Base-by-base conservation (phyloP, 2,888 invertebrate species). In the Branchipolynoe longqiensis region DNA sequence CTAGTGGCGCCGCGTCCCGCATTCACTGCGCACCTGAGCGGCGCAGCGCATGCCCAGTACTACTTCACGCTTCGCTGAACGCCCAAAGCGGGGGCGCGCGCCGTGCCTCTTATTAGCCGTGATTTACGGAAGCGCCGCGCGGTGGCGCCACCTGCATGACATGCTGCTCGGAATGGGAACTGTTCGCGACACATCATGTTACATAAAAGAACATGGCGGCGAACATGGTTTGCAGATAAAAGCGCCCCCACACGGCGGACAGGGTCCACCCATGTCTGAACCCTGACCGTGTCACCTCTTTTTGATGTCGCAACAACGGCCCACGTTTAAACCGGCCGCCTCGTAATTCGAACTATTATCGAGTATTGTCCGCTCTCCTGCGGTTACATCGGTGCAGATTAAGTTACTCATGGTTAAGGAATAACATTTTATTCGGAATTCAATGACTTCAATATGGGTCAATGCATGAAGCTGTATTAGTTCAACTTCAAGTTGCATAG, bases 11-110 rank as follows among this genome's bases (percentile, higher is more conserved):
- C 62, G 40, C 78, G 48, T 33, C 6, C 78, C 18, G 48, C 28
- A 78, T 78, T 78, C 78, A 78, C 78, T 48, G 78, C 78, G 78
- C 78, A 78, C 78, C 78, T 78, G 78, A 78, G 78, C 78, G 41
- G 78, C 78, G 78, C 78, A 78, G 31, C 78, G 78, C 78, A 78
- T 41, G 78, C 78, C 48, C 48, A 48, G 48, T 78, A 48, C 28
- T 48, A 48, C 48, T 41, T 78, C 78, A 78, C 78, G 78, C 78
- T 25, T 41, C 31, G 31, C 18, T 25, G 41, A 18, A 22, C 78
- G 48, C 25, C 73, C 38, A 73, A 0, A 18, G 18, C 38, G 14
- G n/a, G 73, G 38, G n/a, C 33, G 36, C n/a, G 25, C 2, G 18
- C 73, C 78, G 18, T 48, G 78, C 28, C 78, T 78, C 54, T 78